Evolutionary conservation across 2,797 vertebrate species (phyloP).

Genomic region (Gephyroberyx darwinii): DNA sequence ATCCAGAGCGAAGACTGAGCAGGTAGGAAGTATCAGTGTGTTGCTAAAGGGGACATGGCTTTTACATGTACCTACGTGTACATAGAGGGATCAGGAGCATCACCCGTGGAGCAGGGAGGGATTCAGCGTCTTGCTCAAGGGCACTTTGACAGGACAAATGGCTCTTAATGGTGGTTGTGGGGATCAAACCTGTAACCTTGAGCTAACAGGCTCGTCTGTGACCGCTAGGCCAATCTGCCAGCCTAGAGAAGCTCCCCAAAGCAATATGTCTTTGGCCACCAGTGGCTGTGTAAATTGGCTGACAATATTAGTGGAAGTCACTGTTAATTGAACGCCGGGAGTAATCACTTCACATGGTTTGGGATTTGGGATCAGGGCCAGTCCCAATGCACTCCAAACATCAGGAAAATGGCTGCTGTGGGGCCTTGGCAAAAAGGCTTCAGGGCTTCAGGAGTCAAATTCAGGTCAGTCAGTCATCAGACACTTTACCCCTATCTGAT

Average conservation of each 20-base stretch:
- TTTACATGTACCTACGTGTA: not conserved
- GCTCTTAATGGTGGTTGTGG: not conserved
- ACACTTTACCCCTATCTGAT: too few species aligned
- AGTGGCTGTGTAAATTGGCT: slow-evolving; percentile 13
- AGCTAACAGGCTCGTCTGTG: too few species aligned
- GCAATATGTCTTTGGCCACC: slow-evolving; percentile 5
- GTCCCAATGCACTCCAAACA: slow-evolving; percentile 1
- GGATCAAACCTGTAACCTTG: not conserved
- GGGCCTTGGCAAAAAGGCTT: too few species aligned
- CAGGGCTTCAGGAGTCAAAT: too few species aligned
- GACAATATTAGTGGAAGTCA: slow-evolving; percentile 37
- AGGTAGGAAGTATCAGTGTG: not conserved
- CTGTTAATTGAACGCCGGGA: slow-evolving; percentile 39
- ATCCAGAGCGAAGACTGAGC: slow-evolving; percentile 10
- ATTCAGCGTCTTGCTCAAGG: slow-evolving; percentile 35
- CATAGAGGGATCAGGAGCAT: not conserved
- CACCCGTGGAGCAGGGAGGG: not conserved
- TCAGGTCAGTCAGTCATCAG: too few species aligned
- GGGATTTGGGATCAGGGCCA: slow-evolving; percentile 3
- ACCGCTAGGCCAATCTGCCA: not conserved
- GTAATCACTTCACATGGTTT: slow-evolving; percentile 30
- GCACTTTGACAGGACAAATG: slow-evolving; percentile 1
- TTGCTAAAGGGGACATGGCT: not conserved
- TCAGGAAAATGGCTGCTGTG: slow-evolving; percentile 2
- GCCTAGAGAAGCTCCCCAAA: not conserved